Conservation (phyloP, 2,113 vertebrate species). For the Isurus oxyrinchus region DNA sequence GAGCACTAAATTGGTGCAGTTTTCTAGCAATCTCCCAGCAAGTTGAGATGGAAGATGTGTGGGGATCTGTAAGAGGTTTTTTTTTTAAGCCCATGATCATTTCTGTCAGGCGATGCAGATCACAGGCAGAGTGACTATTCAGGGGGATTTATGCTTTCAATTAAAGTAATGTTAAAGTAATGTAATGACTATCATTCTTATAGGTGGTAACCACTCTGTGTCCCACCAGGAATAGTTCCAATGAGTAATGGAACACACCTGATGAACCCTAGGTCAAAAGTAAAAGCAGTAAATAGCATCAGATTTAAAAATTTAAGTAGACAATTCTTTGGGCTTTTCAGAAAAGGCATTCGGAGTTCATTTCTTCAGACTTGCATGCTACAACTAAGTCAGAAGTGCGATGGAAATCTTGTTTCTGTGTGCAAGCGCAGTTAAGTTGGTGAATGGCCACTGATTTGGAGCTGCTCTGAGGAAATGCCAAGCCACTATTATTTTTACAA, state of each 20-base stretch:
- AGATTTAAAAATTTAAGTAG: constrained; percentile 33
- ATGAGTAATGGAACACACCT: constrained; percentile 26
- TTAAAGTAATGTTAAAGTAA: constrained; percentile 35
- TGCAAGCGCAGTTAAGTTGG: neutral
- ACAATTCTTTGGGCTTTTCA: neutral
- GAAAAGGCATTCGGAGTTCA: neutral
- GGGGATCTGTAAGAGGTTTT: constrained; percentile 68
- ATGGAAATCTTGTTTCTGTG: neutral
- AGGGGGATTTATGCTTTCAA: constrained; percentile 46
- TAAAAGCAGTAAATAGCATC: constrained; percentile 8
- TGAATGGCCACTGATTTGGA: neutral
- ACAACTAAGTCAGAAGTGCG: neutral
- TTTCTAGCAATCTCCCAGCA: constrained; percentile 79
- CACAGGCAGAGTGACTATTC: constrained; percentile 66
- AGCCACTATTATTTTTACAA: neutral
- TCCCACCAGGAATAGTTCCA: constrained; percentile 31
- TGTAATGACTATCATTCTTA: constrained; percentile 31
- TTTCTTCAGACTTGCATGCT: neutral
- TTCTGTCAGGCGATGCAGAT: constrained; percentile 62
- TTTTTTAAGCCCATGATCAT: constrained; percentile 78
- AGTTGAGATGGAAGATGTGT: constrained; percentile 77
- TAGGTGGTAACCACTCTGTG: neutral
- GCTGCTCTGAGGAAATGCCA: neutral
- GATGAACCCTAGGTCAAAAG: constrained; percentile 11
- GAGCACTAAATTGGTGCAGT: constrained; percentile 82